Evolutionary conservation across 30 jellyfish, hydroid and myxozoan genomes (phyloP).

Genomic region (Phacellophora camtschatica): DNA sequence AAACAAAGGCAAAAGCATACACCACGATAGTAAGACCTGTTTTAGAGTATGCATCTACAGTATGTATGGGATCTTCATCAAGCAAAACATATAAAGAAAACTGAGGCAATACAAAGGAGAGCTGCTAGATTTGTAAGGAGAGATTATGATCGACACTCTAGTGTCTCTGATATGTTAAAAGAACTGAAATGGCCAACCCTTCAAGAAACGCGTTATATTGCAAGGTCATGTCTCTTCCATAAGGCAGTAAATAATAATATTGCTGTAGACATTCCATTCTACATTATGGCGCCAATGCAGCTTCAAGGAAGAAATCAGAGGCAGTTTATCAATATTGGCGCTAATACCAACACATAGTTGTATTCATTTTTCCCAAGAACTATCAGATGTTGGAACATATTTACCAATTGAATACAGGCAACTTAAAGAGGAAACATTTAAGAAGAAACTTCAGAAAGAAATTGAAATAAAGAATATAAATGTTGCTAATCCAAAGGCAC

Average conservation of each 20-base stretch:
- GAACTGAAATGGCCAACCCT: conserved; percentile 47
- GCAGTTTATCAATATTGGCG: background rate
- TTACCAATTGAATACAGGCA: no score
- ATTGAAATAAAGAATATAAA: no score
- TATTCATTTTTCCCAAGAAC: no score
- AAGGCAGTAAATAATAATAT: conserved; percentile 21
- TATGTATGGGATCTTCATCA: conserved; percentile 13
- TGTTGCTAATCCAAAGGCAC: no score
- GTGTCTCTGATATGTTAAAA: conserved; percentile 28
- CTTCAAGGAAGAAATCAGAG: conserved; percentile 36
- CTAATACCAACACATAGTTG: no score
- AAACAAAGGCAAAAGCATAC: conserved; percentile 1
- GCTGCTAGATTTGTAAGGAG: conserved; percentile 12
- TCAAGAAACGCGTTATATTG: conserved; percentile 26
- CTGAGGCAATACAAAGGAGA: conserved; percentile 19
- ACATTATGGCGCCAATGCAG: conserved; percentile 9
- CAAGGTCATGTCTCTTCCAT: conserved; percentile 25
- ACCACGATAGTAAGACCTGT: conserved; percentile 8
- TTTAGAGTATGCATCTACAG: conserved; percentile 24
- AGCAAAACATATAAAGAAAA: background rate
- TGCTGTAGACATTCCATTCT: conserved; percentile 28
- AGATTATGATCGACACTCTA: conserved; percentile 9
- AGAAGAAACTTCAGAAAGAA: no score
- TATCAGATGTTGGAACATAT: no score
- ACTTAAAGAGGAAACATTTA: no score